phyloP scores from a whole-genome alignment of 2,888 invertebrate species.

The Leuctra nigra region DNA sequence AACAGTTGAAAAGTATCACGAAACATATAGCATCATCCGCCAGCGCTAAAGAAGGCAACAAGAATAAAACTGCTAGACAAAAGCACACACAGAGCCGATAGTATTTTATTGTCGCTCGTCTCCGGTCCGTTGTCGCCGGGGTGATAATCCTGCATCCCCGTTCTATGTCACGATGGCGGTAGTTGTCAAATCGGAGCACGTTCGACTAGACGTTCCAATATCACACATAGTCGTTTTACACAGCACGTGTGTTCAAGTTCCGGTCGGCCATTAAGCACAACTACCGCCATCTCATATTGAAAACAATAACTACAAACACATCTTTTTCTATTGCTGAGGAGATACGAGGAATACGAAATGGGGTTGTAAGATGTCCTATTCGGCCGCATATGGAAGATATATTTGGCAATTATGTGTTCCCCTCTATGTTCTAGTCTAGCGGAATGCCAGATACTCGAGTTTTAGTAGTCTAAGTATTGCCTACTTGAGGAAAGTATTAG shows the following conservation, averaged over 20 bases:
- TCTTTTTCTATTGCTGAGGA: neutral
- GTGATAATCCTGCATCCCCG: conserved; percentile 21
- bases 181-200: conserved; percentile 7
- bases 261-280: conserved; percentile 13
- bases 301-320: conserved; percentile 18
- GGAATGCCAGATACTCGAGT: too few species aligned
- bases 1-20: too few species aligned
- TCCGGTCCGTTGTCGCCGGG: neutral
- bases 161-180: conserved; percentile 17
- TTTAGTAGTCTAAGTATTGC: too few species aligned
- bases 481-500: too few species aligned
- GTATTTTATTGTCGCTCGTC: conserved; percentile 18
- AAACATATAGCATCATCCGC: too few species aligned
- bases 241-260: neutral
- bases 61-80: too few species aligned
- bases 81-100: conserved; percentile 2
- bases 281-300: conserved; percentile 15
- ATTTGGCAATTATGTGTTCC: too few species aligned
- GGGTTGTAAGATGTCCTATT: too few species aligned
- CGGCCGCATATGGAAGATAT: too few species aligned
- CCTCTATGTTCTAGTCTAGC: too few species aligned
- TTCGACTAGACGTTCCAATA: neutral
- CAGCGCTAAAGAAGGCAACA: too few species aligned
- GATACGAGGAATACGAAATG: neutral
- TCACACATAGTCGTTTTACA: neutral